These are phyloP conservation scores for Microtus montanus DNA, from an alignment of 2,113 vertebrate genomes.

Conservation along the genomic window DNA sequence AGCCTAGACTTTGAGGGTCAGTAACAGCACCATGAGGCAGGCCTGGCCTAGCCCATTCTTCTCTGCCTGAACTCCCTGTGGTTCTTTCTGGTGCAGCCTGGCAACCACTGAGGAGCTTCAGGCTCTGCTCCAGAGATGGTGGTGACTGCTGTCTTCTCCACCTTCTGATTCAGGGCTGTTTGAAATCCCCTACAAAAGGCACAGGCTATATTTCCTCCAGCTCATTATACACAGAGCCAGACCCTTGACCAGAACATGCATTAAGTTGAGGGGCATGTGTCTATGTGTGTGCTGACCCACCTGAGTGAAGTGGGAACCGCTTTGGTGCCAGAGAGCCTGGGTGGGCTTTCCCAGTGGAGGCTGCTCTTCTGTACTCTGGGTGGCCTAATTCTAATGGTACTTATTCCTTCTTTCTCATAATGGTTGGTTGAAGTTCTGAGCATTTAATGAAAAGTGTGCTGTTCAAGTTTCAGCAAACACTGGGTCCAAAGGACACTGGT, in stretches of 20 bases:
- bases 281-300: not conserved
- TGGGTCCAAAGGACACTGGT: not conserved
- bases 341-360: not conserved
- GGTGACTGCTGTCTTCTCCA: accelerated
- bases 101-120: not conserved
- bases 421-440: not conserved
- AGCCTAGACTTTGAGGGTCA: accelerated
- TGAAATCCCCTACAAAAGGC: not conserved
- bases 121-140: not conserved
- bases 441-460: not conserved
- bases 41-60: not conserved
- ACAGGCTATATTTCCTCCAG: not conserved
- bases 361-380: not conserved
- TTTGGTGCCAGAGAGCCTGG: too few relatives aligned
- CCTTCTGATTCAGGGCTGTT: not conserved
- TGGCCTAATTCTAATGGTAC: not conserved
- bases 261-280: not conserved
- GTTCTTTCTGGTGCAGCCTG: not conserved
- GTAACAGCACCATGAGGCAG: not conserved
- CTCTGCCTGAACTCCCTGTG: not conserved
- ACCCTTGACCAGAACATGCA: not conserved
- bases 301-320: not conserved
- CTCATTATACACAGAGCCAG: not conserved
- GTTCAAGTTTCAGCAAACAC: not conserved
- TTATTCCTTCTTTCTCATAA: not conserved